phyloP scores from a whole-genome alignment of 1,140 invertebrate species.

The Ganaspis sp. region DNA sequence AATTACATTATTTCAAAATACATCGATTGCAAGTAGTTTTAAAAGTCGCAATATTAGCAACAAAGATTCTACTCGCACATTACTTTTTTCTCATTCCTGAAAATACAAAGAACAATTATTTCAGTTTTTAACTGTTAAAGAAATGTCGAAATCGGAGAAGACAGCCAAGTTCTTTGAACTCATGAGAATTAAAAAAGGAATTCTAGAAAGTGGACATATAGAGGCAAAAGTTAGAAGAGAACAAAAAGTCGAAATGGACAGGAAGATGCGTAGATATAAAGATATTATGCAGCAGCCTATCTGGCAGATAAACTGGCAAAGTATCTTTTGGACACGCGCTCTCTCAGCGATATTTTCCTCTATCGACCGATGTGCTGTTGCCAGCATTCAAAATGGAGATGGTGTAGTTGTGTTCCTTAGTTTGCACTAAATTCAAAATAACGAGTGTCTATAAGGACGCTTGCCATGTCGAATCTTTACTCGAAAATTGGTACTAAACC shows the following conservation, averaged over 20 bases:
- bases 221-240: background rate
- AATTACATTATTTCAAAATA: no score
- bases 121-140: no score
- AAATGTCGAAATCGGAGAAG: no score
- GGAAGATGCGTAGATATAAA: background rate
- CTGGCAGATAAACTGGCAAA: constrained; percentile 39
- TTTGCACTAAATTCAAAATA: constrained; percentile 51
- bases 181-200: background rate
- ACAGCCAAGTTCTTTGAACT: no score
- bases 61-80: no score
- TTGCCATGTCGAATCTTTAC: constrained; percentile 85
- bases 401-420: constrained; percentile 47
- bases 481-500: constrained; percentile 84
- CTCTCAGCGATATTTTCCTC: constrained; percentile 48
- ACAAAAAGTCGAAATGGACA: background rate
- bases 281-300: background rate
- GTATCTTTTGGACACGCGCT: constrained; percentile 53
- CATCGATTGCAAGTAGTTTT: no score
- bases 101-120: no score
- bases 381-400: constrained; percentile 66
- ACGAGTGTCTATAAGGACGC: constrained; percentile 57
- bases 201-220: background rate
- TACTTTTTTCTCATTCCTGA: no score
- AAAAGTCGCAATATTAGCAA: no score
- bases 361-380: constrained; percentile 63